A percentile compares a stretch with the other conserved stretches of the same genome.
Evolutionary conservation across 2,113 vertebrate species (phyloP).

Genomic region (Phaethon lepturus): DNA sequence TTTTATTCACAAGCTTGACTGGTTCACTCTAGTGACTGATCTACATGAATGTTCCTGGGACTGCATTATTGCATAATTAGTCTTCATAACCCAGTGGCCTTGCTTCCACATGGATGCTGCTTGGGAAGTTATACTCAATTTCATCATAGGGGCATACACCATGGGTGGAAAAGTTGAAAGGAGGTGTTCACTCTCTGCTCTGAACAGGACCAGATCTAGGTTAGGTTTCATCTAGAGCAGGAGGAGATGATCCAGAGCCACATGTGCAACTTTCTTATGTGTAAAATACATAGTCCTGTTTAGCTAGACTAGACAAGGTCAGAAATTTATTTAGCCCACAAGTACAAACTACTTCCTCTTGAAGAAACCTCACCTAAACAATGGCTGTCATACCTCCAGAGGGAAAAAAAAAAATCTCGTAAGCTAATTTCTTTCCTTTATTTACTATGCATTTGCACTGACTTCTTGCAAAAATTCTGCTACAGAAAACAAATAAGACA

Average conservation of each 20-base stretch:
- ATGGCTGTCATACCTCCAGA: neutral
- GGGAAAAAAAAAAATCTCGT: neutral
- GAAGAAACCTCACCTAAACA: neutral
- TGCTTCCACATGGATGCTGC: neutral
- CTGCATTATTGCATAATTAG: neutral
- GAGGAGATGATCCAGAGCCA: neutral
- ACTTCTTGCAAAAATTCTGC: neutral
- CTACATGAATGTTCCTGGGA: neutral
- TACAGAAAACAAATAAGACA: neutral
- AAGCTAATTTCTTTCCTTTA: neutral
- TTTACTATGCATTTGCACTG: neutral
- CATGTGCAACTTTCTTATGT: accelerated
- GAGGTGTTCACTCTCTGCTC: neutral
- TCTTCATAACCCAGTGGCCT: neutral
- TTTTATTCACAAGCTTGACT: neutral
- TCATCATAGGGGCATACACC: neutral
- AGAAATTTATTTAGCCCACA: neutral
- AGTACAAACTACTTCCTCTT: neutral
- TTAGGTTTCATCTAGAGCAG: neutral
- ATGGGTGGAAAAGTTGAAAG: neutral
- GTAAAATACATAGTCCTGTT: neutral
- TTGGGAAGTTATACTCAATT: neutral
- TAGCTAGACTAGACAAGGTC: neutral
- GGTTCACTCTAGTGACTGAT: neutral
- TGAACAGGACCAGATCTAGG: neutral